These are phyloP conservation scores for Anhinga anhinga DNA, from an alignment of 2,113 vertebrate genomes.

Conservation along the genomic window DNA sequence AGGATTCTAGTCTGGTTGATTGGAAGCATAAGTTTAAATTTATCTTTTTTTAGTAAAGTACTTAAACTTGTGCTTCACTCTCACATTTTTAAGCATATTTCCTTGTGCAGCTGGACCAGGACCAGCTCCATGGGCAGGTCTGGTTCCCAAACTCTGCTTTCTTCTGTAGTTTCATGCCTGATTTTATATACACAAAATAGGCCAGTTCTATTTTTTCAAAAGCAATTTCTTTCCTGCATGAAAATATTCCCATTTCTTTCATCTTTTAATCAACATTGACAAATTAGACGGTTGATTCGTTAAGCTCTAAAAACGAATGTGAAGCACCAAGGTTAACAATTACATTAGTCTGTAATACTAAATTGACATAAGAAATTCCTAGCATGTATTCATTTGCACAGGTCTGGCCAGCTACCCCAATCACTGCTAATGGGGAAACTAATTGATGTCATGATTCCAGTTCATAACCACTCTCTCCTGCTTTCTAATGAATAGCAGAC, in stretches of 20 bases:
- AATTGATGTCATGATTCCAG: constrained; percentile 66
- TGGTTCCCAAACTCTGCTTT: background rate
- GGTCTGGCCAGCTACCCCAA: constrained; percentile 19
- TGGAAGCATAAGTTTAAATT: constrained; percentile 43
- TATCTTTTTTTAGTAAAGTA: constrained; percentile 15
- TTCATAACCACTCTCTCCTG: constrained; percentile 41
- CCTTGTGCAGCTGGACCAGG: background rate
- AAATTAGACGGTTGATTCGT: constrained; percentile 59
- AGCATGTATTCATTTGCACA: constrained; percentile 4
- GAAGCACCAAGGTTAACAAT: constrained; percentile 59
- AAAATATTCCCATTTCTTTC: constrained; percentile 54
- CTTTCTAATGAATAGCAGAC: constrained; percentile 44
- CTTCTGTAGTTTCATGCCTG: background rate
- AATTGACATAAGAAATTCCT: constrained; percentile 61
- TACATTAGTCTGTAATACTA: constrained; percentile 49
- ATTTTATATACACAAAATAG: background rate
- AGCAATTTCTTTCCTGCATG: constrained; percentile 15
- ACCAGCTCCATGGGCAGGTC: background rate
- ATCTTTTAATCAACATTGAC: constrained; percentile 62
- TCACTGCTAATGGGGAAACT: constrained; percentile 50
- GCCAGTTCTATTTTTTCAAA: constrained; percentile 20
- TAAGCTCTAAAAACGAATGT: constrained; percentile 47
- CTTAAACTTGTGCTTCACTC: background rate
- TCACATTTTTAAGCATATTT: background rate
- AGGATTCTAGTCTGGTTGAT: constrained; percentile 17